Evolutionary conservation across 2,797 vertebrate species (phyloP).

Genomic region (Acanthopagrus latus): DNA sequence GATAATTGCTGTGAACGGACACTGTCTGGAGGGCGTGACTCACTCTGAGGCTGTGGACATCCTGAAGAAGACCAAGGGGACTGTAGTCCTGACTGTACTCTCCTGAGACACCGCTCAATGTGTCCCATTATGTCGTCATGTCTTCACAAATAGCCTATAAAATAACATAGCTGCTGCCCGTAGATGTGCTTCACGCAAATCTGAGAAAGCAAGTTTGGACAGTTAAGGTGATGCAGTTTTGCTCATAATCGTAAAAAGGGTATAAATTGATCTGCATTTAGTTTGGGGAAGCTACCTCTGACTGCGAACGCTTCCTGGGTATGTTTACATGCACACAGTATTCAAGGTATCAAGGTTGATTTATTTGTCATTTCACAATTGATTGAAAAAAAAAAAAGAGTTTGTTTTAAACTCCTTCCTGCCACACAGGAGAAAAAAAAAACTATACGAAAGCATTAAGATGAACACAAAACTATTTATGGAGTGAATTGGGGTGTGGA

Average conservation of each 20-base stretch:
- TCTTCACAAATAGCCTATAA: background rate
- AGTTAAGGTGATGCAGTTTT: background rate
- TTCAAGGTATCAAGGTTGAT: background rate
- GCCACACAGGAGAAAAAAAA: no score
- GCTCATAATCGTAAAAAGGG: constrained; percentile 1
- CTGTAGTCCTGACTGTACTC: constrained; percentile 90
- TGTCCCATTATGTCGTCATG: background rate
- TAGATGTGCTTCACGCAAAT: constrained; percentile 16
- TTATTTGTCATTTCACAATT: no score
- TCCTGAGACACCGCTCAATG: constrained; percentile 78
- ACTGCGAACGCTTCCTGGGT: constrained; percentile 21
- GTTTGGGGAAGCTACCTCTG: constrained; percentile 51
- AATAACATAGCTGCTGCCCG: background rate
- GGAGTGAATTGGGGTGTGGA: no score
- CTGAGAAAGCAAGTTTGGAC: background rate
- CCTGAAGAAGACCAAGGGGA: constrained; percentile 92
- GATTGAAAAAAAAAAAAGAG: no score
- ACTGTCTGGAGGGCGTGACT: constrained; percentile 92
- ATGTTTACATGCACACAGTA: constrained; percentile 33
- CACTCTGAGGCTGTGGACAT: constrained; percentile 93
- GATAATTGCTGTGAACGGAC: constrained; percentile 94
- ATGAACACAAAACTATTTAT: no score
- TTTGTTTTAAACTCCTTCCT: no score
- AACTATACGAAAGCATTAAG: no score
- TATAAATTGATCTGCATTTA: constrained; percentile 24